Conservation (phyloP, 2,113 vertebrate species). For the Opisthocomus hoazin region DNA sequence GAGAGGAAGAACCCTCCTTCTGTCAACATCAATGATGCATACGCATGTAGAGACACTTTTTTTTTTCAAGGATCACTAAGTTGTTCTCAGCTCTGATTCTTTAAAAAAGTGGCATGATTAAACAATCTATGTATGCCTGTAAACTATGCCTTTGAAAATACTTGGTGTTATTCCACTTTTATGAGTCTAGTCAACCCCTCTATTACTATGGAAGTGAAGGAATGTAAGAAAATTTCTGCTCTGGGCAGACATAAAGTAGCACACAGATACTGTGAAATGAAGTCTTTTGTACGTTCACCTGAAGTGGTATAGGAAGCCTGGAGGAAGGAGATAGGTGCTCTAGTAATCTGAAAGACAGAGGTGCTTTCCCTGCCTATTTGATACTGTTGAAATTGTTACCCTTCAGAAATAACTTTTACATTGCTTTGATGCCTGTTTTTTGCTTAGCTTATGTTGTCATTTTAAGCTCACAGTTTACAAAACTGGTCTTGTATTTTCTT, state of each 20-base stretch:
- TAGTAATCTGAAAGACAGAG: neutral
- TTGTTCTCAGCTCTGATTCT: neutral
- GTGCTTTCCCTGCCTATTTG: neutral
- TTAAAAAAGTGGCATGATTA: neutral
- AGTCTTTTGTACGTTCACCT: neutral
- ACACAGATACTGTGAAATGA: neutral
- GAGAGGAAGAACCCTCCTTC: neutral
- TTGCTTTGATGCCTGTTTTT: neutral
- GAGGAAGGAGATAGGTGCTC: neutral
- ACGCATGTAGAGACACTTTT: neutral
- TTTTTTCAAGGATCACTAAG: neutral
- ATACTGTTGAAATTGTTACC: neutral
- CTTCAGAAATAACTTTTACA: neutral
- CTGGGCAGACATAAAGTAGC: neutral
- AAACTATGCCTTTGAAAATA: neutral
- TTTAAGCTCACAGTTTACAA: neutral
- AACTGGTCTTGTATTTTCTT: neutral
- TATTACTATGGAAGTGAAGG: neutral
- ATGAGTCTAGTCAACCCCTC: neutral
- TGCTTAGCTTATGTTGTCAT: neutral
- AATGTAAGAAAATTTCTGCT: neutral
- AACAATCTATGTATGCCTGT: neutral
- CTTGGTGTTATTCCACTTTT: neutral
- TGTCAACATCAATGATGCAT: neutral
- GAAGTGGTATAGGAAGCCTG: neutral